These are phyloP conservation scores for Poeciliopsis turneri DNA, from an alignment of 2,797 vertebrate genomes.

Conservation along the genomic window DNA sequence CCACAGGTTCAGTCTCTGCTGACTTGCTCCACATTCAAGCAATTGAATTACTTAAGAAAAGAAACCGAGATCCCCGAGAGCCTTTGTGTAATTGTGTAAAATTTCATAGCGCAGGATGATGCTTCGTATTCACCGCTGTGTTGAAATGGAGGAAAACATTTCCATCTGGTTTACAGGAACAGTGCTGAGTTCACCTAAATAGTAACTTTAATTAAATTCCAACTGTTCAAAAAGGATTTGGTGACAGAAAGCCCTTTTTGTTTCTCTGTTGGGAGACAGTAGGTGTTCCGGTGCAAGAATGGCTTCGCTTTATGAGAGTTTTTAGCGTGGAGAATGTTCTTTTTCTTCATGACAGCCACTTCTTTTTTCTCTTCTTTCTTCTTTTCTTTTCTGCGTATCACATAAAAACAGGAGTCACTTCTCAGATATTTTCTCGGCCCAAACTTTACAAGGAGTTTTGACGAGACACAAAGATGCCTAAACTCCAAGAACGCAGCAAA, in stretches of 20 bases:
- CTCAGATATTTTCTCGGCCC: neutral
- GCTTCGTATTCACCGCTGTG: constrained; percentile 37
- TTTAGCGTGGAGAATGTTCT: neutral
- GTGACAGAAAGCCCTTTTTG: neutral
- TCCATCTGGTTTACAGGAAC: constrained; percentile 19
- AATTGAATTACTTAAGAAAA: constrained; percentile 2
- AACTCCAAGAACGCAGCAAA: neutral
- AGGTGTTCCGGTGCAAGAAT: neutral
- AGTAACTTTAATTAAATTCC: neutral
- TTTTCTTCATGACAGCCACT: neutral
- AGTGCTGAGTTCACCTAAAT: neutral
- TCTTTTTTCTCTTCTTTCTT: neutral
- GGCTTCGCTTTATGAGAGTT: neutral
- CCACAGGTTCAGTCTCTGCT: constrained; percentile 31
- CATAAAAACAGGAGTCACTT: neutral
- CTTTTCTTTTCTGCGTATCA: neutral
- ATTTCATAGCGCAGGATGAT: constrained; percentile 52
- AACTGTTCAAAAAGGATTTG: neutral
- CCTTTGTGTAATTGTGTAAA: constrained; percentile 58
- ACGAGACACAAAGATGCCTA: neutral
- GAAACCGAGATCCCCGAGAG: constrained; percentile 29
- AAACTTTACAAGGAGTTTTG: neutral
- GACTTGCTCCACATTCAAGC: constrained; percentile 57
- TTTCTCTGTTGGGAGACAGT: neutral
- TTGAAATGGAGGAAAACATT: constrained; percentile 26